A percentile compares a stretch with the other conserved stretches of the same genome.
phyloP scores from a whole-genome alignment of 2,113 vertebrate species.

The Euleptes europaea region DNA sequence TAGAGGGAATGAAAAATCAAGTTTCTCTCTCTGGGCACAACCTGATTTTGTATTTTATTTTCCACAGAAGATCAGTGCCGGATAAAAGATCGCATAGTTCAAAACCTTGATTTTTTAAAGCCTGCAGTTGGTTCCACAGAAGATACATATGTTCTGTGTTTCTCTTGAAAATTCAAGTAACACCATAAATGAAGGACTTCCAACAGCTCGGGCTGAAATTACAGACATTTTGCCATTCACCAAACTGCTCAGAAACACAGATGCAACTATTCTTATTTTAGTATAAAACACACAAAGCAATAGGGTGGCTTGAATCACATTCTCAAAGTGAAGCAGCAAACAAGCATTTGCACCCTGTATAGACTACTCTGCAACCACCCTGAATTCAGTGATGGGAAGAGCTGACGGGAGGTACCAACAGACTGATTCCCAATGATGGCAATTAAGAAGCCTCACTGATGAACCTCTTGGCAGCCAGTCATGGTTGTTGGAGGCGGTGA shows the following conservation, averaged over 20 bases:
- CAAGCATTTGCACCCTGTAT: neutral
- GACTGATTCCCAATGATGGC: neutral
- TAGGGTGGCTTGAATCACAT: neutral
- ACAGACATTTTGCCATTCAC: neutral
- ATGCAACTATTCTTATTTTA: neutral
- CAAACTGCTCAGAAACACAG: conserved; percentile 1
- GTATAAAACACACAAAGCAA: fast-evolving
- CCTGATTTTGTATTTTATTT: neutral
- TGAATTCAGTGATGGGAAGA: neutral
- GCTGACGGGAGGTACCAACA: neutral
- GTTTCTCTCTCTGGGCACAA: neutral
- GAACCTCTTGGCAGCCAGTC: neutral
- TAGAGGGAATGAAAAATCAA: neutral
- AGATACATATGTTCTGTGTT: too few species aligned
- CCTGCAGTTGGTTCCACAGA: neutral
- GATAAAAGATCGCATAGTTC: neutral
- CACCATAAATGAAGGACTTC: neutral
- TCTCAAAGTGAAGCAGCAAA: conserved; percentile 22
- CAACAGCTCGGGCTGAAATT: neutral
- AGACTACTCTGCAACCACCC: conserved; percentile 10
- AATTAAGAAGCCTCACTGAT: neutral
- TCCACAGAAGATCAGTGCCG: neutral
- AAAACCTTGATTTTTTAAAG: neutral
- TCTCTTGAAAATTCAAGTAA: neutral
- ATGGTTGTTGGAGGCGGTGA: neutral